A percentile compares a stretch with the other conserved stretches of the same genome.
Conservation (phyloP, 2,888 invertebrate species). For the Euplagia quadripunctaria region DNA sequence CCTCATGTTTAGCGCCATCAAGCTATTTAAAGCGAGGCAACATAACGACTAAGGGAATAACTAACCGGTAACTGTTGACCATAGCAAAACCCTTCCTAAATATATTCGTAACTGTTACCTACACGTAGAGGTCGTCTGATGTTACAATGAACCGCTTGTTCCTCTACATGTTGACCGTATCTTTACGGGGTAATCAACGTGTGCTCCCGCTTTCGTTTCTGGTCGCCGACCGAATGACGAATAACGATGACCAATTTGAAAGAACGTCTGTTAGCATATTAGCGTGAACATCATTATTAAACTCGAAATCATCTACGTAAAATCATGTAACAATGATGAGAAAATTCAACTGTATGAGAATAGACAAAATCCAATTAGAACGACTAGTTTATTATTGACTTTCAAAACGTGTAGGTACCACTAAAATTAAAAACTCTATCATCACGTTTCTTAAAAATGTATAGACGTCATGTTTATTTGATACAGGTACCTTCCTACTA, state of each 20-base stretch:
- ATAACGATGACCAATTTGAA: not conserved
- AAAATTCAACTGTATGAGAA: not conserved
- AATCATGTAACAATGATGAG: too few relatives aligned
- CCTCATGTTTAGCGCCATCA: not conserved
- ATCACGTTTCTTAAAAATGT: not conserved
- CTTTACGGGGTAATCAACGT: not conserved
- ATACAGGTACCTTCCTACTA: conserved; percentile 1
- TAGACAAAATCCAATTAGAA: not conserved
- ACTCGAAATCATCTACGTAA: not conserved
- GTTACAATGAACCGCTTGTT: not conserved
- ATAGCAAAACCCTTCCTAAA: not conserved
- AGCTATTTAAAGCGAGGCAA: not conserved
- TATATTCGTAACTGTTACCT: not conserved
- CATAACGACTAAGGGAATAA: not conserved
- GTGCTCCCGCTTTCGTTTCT: not conserved
- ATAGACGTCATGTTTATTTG: conserved; percentile 12
- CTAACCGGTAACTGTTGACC: not conserved
- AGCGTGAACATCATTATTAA: not conserved
- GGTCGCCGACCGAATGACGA: not conserved
- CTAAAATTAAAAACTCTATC: not conserved
- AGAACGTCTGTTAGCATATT: not conserved
- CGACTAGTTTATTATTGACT: not conserved
- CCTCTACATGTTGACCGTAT: not conserved
- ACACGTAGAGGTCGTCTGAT: not conserved
- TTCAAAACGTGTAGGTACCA: not conserved